Evolutionary conservation across 2,113 vertebrate genomes (phyloP).

Genomic region (Chelonoidis abingdonii): DNA sequence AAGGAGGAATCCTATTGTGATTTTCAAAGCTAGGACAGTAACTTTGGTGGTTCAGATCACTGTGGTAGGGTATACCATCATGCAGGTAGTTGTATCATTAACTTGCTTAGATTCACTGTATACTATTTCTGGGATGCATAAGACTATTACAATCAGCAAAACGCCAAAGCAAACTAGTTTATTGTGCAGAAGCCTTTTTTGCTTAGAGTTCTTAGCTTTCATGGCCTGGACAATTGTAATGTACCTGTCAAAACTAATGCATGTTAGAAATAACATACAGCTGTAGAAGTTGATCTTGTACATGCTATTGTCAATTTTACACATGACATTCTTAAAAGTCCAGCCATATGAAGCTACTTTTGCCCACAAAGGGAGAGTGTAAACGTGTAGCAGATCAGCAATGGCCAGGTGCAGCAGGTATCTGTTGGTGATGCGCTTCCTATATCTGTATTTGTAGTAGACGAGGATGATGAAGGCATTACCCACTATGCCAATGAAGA

Average conservation of each 20-base stretch:
- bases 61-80: constrained; percentile 72
- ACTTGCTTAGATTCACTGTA: constrained; percentile 77
- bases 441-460: constrained; percentile 83
- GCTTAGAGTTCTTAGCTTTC: constrained; percentile 82
- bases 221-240: constrained; percentile 84
- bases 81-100: constrained; percentile 44
- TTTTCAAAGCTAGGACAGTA: constrained; percentile 82
- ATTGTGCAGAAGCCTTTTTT: constrained; percentile 80
- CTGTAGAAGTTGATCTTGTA: constrained; percentile 94
- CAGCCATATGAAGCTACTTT: constrained; percentile 78
- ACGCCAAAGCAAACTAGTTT: constrained; percentile 81
- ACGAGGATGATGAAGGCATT: constrained; percentile 87
- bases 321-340: constrained; percentile 80
- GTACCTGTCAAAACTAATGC: constrained; percentile 92
- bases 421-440: constrained; percentile 88
- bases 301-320: constrained; percentile 84
- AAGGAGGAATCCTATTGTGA: constrained; percentile 87
- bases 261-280: constrained; percentile 89
- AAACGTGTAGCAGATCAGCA: constrained; percentile 89
- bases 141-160: constrained; percentile 79
- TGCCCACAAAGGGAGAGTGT: constrained; percentile 91
- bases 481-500: constrained; percentile 82
- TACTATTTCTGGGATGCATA: constrained; percentile 89
- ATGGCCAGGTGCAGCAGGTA: constrained; percentile 90
- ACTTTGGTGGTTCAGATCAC: constrained; percentile 74